Evolutionary conservation across 2,113 vertebrate genomes (phyloP).

Genomic region (Melanostigma gelatinosum): DNA sequence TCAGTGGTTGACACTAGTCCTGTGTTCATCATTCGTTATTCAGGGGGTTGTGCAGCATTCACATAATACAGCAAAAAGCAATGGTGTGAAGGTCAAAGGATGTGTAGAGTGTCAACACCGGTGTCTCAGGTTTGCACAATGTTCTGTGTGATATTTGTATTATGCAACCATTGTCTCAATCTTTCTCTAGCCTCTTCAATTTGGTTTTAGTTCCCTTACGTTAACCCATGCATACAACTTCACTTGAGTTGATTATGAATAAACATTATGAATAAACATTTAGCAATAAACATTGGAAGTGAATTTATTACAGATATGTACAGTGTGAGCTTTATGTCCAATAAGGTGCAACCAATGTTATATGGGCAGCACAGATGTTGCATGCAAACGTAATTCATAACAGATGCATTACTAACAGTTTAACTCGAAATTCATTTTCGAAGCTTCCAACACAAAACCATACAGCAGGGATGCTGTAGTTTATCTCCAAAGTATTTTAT

Average conservation of each 20-base stretch:
- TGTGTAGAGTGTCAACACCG: not conserved
- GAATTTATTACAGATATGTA: not conserved
- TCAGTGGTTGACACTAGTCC: not conserved
- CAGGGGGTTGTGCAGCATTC: not conserved
- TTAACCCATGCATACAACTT: not conserved
- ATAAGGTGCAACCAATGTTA: not conserved
- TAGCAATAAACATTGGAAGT: not conserved
- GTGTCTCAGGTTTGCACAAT: not conserved
- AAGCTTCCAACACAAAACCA: not conserved
- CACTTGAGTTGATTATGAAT: not conserved
- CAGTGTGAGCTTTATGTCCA: not conserved
- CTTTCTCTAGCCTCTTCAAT: not conserved
- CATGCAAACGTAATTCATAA: not conserved
- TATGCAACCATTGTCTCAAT: not conserved
- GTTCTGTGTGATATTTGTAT: not conserved
- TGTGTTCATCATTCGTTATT: slow-evolving; percentile 15
- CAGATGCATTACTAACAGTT: not conserved
- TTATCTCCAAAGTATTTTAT: not conserved
- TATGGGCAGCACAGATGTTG: not conserved
- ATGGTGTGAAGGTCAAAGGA: slow-evolving; percentile 1
- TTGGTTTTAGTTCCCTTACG: not conserved
- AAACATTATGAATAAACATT: not conserved
- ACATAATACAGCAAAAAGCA: not conserved
- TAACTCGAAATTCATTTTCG: not conserved
- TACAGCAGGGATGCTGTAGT: not conserved